Conservation (phyloP, 2,888 invertebrate genomes). For the Fabriciana adippe region DNA sequence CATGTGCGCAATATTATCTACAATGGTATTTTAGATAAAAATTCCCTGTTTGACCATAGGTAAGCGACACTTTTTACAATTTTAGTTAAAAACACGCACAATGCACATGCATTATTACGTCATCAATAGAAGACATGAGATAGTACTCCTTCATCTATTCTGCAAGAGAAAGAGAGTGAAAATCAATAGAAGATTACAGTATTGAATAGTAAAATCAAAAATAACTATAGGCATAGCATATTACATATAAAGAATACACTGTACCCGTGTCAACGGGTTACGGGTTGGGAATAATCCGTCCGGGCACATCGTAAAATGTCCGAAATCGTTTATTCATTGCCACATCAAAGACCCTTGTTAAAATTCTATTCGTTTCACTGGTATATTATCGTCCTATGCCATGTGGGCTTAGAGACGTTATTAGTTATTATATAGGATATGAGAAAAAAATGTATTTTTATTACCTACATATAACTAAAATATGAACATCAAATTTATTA, state of each 20-base stretch:
- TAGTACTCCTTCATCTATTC: no score
- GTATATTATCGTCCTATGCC: slow-evolving; percentile 48
- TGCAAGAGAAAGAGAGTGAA: neutral
- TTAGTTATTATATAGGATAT: slow-evolving; percentile 31
- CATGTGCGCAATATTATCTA: no score
- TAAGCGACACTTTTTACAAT: no score
- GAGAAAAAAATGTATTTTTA: slow-evolving; percentile 15
- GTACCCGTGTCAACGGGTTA: slow-evolving; percentile 39
- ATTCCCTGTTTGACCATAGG: no score
- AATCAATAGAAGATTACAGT: neutral
- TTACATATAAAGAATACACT: slow-evolving; percentile 14
- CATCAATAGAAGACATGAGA: no score
- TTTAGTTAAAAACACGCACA: no score
- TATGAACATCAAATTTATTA: neutral
- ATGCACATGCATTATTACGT: no score
- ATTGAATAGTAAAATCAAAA: slow-evolving; percentile 2
- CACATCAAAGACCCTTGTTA: slow-evolving; percentile 67
- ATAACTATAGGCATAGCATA: neutral
- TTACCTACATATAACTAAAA: slow-evolving; percentile 1
- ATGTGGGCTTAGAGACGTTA: slow-evolving; percentile 45
- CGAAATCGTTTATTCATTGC: slow-evolving; percentile 74
- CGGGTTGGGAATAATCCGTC: slow-evolving; percentile 50
- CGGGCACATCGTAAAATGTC: slow-evolving; percentile 61
- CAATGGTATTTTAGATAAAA: no score
- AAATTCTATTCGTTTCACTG: slow-evolving; percentile 60